Percentiles rank a stretch among this genome's conserved stretches.
Conservation (phyloP, 2,888 invertebrate genomes). For the Pseudococcus viburni region DNA sequence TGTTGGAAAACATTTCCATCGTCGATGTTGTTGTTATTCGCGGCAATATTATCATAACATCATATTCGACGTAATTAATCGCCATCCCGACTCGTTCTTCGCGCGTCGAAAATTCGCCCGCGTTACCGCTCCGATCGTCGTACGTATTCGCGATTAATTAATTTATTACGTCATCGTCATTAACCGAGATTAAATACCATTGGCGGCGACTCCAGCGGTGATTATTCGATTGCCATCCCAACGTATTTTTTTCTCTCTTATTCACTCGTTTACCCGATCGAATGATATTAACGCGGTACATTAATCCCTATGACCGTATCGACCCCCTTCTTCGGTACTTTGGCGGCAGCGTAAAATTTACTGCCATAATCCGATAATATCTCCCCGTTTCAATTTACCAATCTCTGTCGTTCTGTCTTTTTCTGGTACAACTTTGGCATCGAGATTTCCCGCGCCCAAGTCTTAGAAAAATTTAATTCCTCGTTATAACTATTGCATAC, state of each 20-base stretch:
- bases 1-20: conserved; percentile 21
- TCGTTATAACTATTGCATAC: neutral
- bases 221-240: neutral
- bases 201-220: neutral
- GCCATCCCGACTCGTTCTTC: neutral
- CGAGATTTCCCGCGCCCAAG: neutral
- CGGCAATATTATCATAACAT: neutral
- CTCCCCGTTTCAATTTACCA: conserved; percentile 26
- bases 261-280: neutral
- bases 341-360: conserved; percentile 14
- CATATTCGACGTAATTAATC: neutral
- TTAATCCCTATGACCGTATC: neutral
- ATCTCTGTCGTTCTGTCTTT: neutral
- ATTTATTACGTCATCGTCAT: conserved; percentile 26
- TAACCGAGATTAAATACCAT: conserved; percentile 28
- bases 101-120: neutral
- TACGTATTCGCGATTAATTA: neutral
- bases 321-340: neutral
- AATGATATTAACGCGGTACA: conserved; percentile 16
- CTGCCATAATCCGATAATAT: conserved; percentile 47
- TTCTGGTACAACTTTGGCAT: conserved; percentile 7
- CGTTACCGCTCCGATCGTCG: neutral
- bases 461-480: neutral
- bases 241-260: conserved; percentile 15
- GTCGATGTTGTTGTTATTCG: neutral